A percentile compares a stretch with the other conserved stretches of the same genome.
These are phyloP conservation scores for Notothenia coriiceps DNA, from an alignment of 2,113 vertebrate species.

Conservation along the genomic window DNA sequence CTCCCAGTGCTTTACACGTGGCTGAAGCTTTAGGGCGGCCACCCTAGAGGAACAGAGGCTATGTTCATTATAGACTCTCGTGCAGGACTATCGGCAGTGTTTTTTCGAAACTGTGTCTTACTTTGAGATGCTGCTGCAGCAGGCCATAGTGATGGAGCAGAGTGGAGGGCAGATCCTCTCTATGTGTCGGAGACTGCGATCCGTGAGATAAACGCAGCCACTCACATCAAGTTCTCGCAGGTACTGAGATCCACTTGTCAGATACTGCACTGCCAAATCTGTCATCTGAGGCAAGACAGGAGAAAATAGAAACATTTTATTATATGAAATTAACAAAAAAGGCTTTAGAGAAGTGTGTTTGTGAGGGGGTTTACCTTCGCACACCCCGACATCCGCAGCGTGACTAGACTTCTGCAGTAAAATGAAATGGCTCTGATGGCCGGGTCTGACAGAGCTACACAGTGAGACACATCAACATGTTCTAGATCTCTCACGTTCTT, in stretches of 20 bases:
- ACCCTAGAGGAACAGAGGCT: constrained; percentile 72
- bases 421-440: constrained; percentile 81
- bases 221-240: constrained; percentile 87
- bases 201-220: constrained; percentile 81
- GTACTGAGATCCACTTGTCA: constrained; percentile 82
- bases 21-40: constrained; percentile 80
- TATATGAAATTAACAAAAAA: constrained; percentile 4
- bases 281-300: constrained; percentile 81
- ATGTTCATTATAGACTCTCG: not conserved
- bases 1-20: constrained; percentile 77
- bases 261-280: constrained; percentile 81
- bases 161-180: constrained; percentile 83
- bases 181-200: constrained; percentile 71
- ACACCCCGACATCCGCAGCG: constrained; percentile 81
- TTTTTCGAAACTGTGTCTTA: constrained; percentile 64
- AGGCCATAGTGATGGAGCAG: constrained; percentile 82
- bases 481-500: constrained; percentile 79
- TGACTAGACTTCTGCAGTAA: constrained; percentile 80
- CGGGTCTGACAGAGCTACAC: constrained; percentile 80
- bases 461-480: constrained; percentile 82
- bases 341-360: not conserved
- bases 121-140: constrained; percentile 85
- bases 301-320: not conserved
- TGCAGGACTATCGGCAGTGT: not conserved
- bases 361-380: constrained; percentile 77